Conservation (phyloP, 2,888 invertebrate species). For the Noctuana brunneofusca region DNA sequence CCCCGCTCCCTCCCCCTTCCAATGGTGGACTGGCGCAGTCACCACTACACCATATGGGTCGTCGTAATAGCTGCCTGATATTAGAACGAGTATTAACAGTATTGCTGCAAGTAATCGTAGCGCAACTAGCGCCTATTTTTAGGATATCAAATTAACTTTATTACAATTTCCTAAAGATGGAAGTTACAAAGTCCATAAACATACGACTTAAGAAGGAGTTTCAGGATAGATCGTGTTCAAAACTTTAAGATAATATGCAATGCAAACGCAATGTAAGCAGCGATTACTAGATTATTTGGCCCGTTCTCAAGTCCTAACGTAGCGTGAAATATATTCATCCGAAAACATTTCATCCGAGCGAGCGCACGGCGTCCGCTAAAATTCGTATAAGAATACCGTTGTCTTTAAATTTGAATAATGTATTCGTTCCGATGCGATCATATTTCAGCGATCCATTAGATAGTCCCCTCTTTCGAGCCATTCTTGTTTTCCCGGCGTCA, state of each 20-base stretch:
- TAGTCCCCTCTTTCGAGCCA: conserved; percentile 48
- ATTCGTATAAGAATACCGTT: conserved; percentile 52
- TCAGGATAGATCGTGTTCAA: not conserved
- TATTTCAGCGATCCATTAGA: conserved; percentile 73
- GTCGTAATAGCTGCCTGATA: no score
- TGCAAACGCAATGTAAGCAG: conserved; percentile 21
- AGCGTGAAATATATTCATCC: conserved; percentile 36
- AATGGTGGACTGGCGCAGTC: no score
- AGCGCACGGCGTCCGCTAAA: conserved; percentile 32
- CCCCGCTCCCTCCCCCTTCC: no score
- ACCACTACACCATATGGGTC: no score
- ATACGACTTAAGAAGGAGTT: not conserved
- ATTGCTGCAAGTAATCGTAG: no score
- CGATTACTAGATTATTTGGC: conserved; percentile 33
- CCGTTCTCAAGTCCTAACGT: conserved; percentile 32
- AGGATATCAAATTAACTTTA: no score
- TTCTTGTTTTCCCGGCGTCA: conserved; percentile 31
- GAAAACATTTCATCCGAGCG: conserved; percentile 35
- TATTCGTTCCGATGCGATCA: conserved; percentile 66
- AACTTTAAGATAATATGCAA: conserved; percentile 15
- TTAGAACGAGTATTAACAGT: no score
- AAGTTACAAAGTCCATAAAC: not conserved
- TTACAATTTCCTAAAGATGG: no score
- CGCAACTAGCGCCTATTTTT: no score
- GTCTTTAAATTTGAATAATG: conserved; percentile 71